These are phyloP conservation scores for Capitulum mitella DNA, from an alignment of 2,888 invertebrate species.

Conservation along the genomic window DNA sequence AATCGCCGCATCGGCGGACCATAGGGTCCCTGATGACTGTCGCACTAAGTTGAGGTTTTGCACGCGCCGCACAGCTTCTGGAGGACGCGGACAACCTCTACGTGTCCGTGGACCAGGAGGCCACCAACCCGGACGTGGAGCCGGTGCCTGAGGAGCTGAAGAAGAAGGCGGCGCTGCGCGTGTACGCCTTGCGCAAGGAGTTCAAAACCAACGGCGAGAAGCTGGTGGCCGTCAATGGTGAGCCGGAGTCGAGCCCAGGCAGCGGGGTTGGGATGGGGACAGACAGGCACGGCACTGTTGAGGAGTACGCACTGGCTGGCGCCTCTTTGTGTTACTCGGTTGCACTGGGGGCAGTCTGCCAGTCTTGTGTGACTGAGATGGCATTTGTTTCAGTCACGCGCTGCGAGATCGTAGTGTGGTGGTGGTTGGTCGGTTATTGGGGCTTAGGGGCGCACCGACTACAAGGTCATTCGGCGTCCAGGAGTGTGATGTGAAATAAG, in stretches of 20 bases:
- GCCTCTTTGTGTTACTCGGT: too few relatives aligned
- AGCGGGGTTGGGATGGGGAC: not conserved
- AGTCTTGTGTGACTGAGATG: too few relatives aligned
- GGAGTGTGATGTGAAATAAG: too few relatives aligned
- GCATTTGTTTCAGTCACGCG: too few relatives aligned
- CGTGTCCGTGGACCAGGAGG: slow-evolving; percentile 1
- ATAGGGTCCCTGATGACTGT: too few relatives aligned
- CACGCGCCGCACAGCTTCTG: not conserved
- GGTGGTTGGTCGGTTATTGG: too few relatives aligned
- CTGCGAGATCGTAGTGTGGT: not conserved
- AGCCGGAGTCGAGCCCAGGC: not conserved
- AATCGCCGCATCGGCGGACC: too few relatives aligned
- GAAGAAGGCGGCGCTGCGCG: slow-evolving; percentile 52
- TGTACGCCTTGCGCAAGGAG: slow-evolving; percentile 64
- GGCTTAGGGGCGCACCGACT: too few relatives aligned
- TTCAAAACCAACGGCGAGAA: slow-evolving; percentile 58
- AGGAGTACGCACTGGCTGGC: not conserved
- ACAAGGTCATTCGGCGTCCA: too few relatives aligned
- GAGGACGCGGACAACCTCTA: not conserved
- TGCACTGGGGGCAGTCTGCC: too few relatives aligned
- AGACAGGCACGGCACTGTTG: not conserved
- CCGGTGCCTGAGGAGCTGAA: slow-evolving; percentile 56
- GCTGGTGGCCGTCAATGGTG: slow-evolving; percentile 60
- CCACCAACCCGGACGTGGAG: slow-evolving; percentile 58
- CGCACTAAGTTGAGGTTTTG: too few relatives aligned